A percentile compares a stretch with the other conserved stretches of the same genome.
phyloP scores from a whole-genome alignment of 2,797 vertebrate genomes.

The Potorous gilbertii region DNA sequence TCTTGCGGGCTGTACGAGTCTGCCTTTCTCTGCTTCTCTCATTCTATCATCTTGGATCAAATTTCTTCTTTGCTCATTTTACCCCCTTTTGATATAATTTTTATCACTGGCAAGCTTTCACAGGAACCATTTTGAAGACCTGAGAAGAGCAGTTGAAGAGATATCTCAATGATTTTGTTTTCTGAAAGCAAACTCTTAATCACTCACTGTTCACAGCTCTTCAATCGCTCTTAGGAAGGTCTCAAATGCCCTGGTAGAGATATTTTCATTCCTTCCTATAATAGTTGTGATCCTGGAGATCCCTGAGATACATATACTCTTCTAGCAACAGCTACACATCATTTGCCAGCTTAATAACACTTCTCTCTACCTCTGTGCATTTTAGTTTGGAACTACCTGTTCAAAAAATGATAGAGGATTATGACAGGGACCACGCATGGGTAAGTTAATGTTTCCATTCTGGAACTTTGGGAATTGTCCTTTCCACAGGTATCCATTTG shows the following conservation, averaged over 20 bases:
- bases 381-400: not conserved
- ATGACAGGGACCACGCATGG: not conserved
- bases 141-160: conserved; percentile 10
- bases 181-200: conserved; percentile 26
- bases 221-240: conserved; percentile 15
- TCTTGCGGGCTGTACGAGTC: not conserved
- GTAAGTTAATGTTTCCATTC: not conserved
- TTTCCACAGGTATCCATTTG: not conserved
- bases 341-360: not conserved
- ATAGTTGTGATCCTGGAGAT: not conserved
- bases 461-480: not conserved
- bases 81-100: not conserved
- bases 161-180: conserved; percentile 16
- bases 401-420: not conserved
- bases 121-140: conserved; percentile 16
- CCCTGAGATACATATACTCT: not conserved
- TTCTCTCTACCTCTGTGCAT: not conserved
- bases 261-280: not conserved
- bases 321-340: not conserved
- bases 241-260: not conserved
- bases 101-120: not conserved
- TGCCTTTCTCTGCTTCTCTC: not conserved
- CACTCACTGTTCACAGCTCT: conserved; percentile 49
- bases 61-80: not conserved
- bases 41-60: not conserved